Base-by-base conservation (phyloP, 2,113 vertebrate species). In the Chamaea fasciata region DNA sequence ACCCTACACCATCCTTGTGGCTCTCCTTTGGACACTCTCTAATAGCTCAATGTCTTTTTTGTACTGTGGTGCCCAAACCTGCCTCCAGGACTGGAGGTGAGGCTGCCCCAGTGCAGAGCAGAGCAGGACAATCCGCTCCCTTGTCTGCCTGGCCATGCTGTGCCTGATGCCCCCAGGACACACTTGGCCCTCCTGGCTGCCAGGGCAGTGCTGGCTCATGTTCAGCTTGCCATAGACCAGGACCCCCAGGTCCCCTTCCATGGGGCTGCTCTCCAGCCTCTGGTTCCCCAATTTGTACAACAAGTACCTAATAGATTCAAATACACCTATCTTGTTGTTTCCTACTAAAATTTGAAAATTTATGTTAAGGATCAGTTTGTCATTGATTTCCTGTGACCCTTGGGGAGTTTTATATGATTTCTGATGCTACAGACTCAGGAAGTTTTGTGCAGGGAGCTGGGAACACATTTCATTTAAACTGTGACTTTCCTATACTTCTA, bases 31-130 rank as follows among this genome's bases (percentile, higher is more conserved):
- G 39, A 33, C 0, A 1, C 10, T 52, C 11, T 28, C 27, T 5
- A 33, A 13, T 0, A 28, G 23, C 1, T 33, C 16, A 18, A 5
- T 16, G 1, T 67, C 10, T 0, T 31, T 59, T 1, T 28, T 19
- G 4, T 3, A 9, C 3, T 10, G 8, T 2, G 0, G 0, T 9
- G 0, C 33, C 28, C 73, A 62, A 0, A 15, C 0, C 27, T 46
- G 33, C 10, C 39, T 26, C 31, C 53, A 65, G 41, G 37, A 27
- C 73, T 60, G 0, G 5, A 77, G 22, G 22, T 68, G 63, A 77
- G 53, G 62, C 46, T 0, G 2, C 11, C 41, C 52, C 53, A 76
- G 37, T 0, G 0, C 53, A 86, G 53, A 52, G 71, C 63, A 68
- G 53, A 44, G 71, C 2, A 0, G 74, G 64, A 78, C 84, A 87